Percentiles rank a stretch among this genome's conserved stretches.
Evolutionary conservation across 2,888 invertebrate species (phyloP).

Genomic region (Acanthopleura granulata): DNA sequence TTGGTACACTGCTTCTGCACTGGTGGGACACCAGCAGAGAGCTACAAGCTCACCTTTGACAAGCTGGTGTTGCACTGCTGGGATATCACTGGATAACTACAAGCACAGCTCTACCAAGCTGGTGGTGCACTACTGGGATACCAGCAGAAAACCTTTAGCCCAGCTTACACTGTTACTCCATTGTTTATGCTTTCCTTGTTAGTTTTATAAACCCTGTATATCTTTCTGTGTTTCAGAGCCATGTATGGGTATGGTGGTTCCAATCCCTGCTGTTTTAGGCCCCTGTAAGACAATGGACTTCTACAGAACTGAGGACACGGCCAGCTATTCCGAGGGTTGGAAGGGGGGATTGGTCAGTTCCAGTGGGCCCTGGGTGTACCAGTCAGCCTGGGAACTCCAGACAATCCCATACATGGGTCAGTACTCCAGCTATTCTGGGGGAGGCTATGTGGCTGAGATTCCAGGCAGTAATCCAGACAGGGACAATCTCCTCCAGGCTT

Average conservation of each 20-base stretch:
- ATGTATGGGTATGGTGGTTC: not conserved
- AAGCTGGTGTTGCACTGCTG: too few relatives aligned
- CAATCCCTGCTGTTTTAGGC: not conserved
- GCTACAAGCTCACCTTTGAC: too few relatives aligned
- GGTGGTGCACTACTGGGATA: too few relatives aligned
- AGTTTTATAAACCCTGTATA: not conserved
- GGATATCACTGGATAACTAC: too few relatives aligned
- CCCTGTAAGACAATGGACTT: not conserved
- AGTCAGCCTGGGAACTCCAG: slow-evolving; percentile 39
- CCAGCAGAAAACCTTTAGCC: too few relatives aligned
- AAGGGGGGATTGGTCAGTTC: not conserved
- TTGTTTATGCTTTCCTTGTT: not conserved
- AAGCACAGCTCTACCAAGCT: too few relatives aligned
- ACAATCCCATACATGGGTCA: slow-evolving; percentile 41
- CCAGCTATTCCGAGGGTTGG: not conserved
- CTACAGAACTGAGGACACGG: not conserved
- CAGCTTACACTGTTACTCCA: not conserved
- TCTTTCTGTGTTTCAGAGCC: not conserved
- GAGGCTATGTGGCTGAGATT: slow-evolving; percentile 46
- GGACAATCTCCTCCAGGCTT: slow-evolving; percentile 22
- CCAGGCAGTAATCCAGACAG: slow-evolving; percentile 20
- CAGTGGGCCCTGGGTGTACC: slow-evolving; percentile 36
- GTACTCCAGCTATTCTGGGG: slow-evolving; percentile 52
- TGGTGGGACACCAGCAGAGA: too few relatives aligned
- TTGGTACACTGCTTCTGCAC: too few relatives aligned